Evolutionary conservation across 2,797 vertebrate genomes (phyloP).

Genomic region (Emydoidea blandingii): DNA sequence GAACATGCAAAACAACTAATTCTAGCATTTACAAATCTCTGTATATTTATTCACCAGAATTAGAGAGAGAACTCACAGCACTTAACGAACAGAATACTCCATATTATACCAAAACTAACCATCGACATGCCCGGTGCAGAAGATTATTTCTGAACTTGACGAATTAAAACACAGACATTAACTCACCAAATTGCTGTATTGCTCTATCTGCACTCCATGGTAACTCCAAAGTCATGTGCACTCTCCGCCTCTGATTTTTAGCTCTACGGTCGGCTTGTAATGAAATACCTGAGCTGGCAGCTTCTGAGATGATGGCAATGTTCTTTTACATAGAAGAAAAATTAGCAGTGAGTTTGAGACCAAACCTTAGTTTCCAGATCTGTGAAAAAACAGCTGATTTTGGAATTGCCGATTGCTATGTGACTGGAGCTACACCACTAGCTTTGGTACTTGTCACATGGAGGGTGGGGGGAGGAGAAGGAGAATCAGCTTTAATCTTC

Average conservation of each 20-base stretch:
- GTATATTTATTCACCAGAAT: not conserved
- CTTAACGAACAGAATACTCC: not conserved
- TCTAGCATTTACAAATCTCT: not conserved
- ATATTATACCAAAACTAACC: not conserved
- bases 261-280: constrained; percentile 97
- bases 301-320: constrained; percentile 99
- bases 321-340: constrained; percentile 82
- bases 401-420: accelerated
- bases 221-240: constrained; percentile 98
- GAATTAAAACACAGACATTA: not conserved
- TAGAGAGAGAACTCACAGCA: not conserved
- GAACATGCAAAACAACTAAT: not conserved
- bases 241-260: constrained; percentile 95
- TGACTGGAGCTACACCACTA: not conserved
- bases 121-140: not conserved
- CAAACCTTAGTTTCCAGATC: not conserved
- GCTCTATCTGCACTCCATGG: constrained; percentile 98
- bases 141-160: not conserved
- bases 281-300: constrained; percentile 98
- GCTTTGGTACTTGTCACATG: accelerated
- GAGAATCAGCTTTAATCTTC: not conserved
- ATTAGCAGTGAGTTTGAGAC: not conserved
- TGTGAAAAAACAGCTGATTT: accelerated
- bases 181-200: constrained; percentile 96
- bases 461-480: not conserved